These are phyloP conservation scores for Agapostemon virescens DNA, from an alignment of 2,888 invertebrate genomes.

Conservation along the genomic window DNA sequence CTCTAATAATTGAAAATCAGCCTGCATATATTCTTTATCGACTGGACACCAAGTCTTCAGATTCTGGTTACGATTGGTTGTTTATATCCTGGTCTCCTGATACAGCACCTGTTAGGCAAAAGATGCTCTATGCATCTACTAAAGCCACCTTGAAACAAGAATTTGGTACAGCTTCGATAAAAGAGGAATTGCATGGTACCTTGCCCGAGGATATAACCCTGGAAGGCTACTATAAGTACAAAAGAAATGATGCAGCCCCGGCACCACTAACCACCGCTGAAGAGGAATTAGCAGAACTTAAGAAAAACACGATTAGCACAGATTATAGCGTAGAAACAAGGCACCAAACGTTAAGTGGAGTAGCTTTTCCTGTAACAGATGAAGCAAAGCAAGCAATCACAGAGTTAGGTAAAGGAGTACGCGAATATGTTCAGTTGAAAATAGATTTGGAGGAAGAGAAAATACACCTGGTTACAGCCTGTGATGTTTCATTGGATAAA, in stretches of 20 bases:
- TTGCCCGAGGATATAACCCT: constrained; percentile 90
- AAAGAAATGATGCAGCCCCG: constrained; percentile 89
- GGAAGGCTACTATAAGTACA: constrained; percentile 90
- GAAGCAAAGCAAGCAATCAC: constrained; percentile 88
- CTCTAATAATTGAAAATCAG: constrained; percentile 88
- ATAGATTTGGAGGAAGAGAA: constrained; percentile 94
- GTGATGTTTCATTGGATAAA: constrained; percentile 85
- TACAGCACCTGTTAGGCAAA: constrained; percentile 92
- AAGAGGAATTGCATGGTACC: constrained; percentile 96
- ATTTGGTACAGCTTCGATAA: constrained; percentile 96
- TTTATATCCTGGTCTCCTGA: constrained; percentile 97
- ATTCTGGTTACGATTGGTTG: constrained; percentile 94
- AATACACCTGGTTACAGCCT: constrained; percentile 90
- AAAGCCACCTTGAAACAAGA: constrained; percentile 98
- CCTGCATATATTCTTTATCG: constrained; percentile 94
- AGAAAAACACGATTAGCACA: constrained; percentile 85
- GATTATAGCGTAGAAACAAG: constrained; percentile 91
- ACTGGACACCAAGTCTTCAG: constrained; percentile 88
- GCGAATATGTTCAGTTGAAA: constrained; percentile 94
- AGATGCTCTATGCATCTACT: constrained; percentile 99
- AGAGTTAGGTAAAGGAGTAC: constrained; percentile 87
- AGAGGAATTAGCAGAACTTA: constrained; percentile 90
- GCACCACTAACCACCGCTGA: constrained; percentile 94
- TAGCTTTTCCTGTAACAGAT: constrained; percentile 93
- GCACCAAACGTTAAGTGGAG: constrained; percentile 94